Percentiles rank a stretch among this genome's conserved stretches.
Evolutionary conservation across 2,888 invertebrate genomes (phyloP).

Genomic region (Macrostomum cliftonense): DNA sequence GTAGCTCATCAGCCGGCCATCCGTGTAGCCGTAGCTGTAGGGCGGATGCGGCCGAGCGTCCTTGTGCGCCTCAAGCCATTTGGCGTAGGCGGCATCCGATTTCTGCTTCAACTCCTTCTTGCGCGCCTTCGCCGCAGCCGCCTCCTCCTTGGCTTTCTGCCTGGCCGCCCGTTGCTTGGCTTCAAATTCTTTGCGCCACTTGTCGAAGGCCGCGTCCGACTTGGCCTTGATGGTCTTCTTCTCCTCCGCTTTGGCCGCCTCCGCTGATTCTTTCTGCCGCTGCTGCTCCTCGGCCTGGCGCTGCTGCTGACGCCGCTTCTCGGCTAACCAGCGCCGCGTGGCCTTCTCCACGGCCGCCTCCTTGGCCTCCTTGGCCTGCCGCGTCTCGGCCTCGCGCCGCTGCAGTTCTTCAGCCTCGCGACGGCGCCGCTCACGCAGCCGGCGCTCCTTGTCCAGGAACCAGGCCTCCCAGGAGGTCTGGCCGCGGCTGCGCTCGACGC

Average conservation of each 20-base stretch:
- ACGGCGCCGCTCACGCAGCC: background rate
- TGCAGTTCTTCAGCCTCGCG: background rate
- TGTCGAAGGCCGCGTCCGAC: background rate
- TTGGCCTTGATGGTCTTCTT: background rate
- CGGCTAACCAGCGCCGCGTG: too few relatives aligned
- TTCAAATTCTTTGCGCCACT: background rate
- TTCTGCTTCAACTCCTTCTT: too few relatives aligned
- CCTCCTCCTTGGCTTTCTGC: background rate
- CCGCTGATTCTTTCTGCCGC: background rate
- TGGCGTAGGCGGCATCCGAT: background rate
- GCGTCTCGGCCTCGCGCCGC: background rate
- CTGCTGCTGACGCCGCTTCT: background rate
- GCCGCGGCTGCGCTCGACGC: background rate
- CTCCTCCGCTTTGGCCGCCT: background rate
- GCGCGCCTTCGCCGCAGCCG: too few relatives aligned
- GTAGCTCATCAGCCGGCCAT: slow-evolving; percentile 4
- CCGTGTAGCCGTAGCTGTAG: slow-evolving; percentile 4
- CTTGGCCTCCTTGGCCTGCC: background rate
- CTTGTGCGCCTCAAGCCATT: background rate
- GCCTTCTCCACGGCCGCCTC: too few relatives aligned
- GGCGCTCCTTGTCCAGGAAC: slow-evolving; percentile 1
- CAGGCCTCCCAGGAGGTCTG: slow-evolving; percentile 1
- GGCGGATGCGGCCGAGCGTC: background rate
- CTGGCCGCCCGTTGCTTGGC: background rate
- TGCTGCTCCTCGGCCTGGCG: background rate